Conservation (phyloP, 2,113 vertebrate species). For the Bothrops jararaca region DNA sequence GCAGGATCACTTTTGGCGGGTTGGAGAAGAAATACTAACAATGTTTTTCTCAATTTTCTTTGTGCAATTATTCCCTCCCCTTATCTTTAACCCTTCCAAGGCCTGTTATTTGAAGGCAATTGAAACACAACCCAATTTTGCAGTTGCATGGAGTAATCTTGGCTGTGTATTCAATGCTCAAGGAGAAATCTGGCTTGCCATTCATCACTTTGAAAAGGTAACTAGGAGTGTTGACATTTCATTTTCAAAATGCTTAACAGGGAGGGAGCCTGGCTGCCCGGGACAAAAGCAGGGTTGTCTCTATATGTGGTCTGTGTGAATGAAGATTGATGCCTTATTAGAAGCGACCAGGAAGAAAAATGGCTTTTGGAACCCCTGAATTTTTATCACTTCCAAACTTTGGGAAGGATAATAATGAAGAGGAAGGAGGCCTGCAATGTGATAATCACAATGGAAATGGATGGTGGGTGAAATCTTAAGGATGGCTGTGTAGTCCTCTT, state of each 20-base stretch:
- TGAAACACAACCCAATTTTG: constrained; percentile 99
- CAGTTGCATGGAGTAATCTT: constrained; percentile 99
- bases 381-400: background rate
- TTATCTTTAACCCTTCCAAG: constrained; percentile 84
- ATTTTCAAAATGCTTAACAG: background rate
- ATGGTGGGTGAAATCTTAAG: no score
- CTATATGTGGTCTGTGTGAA: no score
- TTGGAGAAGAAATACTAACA: constrained; percentile 87
- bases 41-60: constrained; percentile 83
- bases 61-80: constrained; percentile 74
- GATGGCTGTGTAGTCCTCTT: background rate
- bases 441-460: background rate
- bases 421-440: background rate
- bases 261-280: background rate
- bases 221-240: background rate
- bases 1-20: constrained; percentile 99
- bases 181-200: constrained; percentile 98
- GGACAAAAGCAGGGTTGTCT: background rate
- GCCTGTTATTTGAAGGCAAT: constrained; percentile 99
- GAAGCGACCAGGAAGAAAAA: background rate
- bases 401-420: background rate
- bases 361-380: background rate
- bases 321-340: background rate
- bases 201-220: constrained; percentile 99
- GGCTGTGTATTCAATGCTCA: constrained; percentile 99